Evolutionary conservation across 2,113 vertebrate genomes (phyloP), one percentile per base, ranked within the genome.

Genomic region (Colinus virginianus): DNA sequence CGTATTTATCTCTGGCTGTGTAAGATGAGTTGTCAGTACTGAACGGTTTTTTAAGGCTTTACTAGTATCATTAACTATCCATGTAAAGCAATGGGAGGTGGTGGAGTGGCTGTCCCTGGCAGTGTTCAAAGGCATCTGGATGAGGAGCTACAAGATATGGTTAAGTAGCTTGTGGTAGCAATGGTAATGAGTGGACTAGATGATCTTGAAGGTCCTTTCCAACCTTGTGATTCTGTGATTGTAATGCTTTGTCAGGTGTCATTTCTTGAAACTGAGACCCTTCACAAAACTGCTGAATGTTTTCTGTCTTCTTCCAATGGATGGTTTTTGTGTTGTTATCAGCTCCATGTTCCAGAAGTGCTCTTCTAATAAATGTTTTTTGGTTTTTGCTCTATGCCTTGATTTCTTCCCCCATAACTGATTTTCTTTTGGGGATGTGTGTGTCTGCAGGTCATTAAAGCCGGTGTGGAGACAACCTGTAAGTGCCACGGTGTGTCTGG

Each of bases 401-500:
- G 36, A 34, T 87, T 79, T 62, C 42, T 63, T 19, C 10, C 4
- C 2, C 78, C 11, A 0, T 80, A 78, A 94, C 68, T 90, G 72
- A 86, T 80, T 83, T 84, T 90, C 45, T 94, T 42, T 3, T 93
- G 70, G 85, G 92, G 26, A 46, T 3, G 5, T 84, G 46, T 91
- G 86, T 80, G 10, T 80, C 66, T 38, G 28, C 97, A 99, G 99
- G 98, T 99, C 75, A 99, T 99, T 97, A 99, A 99, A 93, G 98
- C 98, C 0, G 99, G 99, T 16, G 99, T 99, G 95, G 98, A 99
- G 98, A 99, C 99, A 71, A 99, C 99, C 13, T 99, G 99, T 88
- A 99, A 99, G 76, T 99, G 99, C 95, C 99, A 99, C 0, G 99
- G 99, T 0, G 99, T 99, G 26, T 99, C 99, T 0, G 99, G 99